phyloP scores from a whole-genome alignment of 64 coral and sea anemone genomes.

The Montipora efflorescens region DNA sequence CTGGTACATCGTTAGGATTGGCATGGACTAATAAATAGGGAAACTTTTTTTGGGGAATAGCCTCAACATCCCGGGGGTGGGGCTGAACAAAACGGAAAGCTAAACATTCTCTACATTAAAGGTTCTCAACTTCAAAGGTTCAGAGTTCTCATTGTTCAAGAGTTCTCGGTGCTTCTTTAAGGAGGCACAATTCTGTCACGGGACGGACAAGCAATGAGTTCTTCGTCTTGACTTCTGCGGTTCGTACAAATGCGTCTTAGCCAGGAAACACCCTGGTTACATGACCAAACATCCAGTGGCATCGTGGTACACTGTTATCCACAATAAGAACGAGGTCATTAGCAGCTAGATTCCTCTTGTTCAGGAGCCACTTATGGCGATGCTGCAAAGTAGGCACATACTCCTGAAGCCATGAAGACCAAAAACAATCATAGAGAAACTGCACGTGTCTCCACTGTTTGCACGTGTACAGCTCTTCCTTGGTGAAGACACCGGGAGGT shows the following conservation, averaged over 20 bases:
- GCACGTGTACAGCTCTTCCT: not conserved
- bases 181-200: not conserved
- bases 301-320: not conserved
- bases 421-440: conserved; percentile 23
- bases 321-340: conserved; percentile 44
- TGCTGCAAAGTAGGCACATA: conserved; percentile 32
- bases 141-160: no score
- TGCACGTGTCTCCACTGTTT: conserved; percentile 24
- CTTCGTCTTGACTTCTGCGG: conserved; percentile 25
- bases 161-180: not conserved
- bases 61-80: not conserved
- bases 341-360: conserved; percentile 1
- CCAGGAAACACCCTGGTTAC: conserved; percentile 42
- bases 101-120: not conserved
- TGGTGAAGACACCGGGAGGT: no score
- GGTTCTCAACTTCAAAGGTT: not conserved
- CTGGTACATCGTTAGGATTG: no score
- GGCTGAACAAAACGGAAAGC: not conserved
- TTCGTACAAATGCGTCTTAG: conserved; percentile 2
- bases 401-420: conserved; percentile 31
- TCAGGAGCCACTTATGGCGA: conserved; percentile 28
- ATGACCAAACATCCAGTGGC: conserved; percentile 5
- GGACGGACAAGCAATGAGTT: not conserved
- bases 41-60: no score
- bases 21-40: no score